Conservation (phyloP, 2,113 vertebrate species). For the Sprattus sprattus region DNA sequence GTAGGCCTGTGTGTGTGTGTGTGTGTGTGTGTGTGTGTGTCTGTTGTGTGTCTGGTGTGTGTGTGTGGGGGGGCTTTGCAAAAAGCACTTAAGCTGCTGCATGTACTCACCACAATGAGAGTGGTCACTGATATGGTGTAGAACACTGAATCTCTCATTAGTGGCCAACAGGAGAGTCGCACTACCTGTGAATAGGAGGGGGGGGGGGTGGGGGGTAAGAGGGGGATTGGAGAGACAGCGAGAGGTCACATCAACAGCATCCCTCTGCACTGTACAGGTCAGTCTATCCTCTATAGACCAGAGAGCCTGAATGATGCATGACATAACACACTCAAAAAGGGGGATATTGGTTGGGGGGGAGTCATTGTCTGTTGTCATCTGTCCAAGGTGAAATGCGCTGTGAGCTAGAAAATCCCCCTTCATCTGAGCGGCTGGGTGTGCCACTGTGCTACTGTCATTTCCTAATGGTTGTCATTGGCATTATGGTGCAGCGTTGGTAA, state of each 20-base stretch:
- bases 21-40: background rate
- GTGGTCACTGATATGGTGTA: constrained; percentile 90
- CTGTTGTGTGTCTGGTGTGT: background rate
- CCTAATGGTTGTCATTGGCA: background rate
- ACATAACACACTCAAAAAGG: background rate
- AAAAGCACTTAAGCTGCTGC: constrained; percentile 29
- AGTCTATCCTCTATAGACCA: background rate
- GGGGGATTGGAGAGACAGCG: background rate
- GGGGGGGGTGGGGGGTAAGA: background rate
- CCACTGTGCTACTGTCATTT: background rate
- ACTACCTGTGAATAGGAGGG: constrained; percentile 72
- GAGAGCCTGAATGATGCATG: background rate
- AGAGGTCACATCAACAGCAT: background rate
- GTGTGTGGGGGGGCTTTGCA: background rate
- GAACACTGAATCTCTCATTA: constrained; percentile 89
- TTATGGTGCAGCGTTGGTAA: background rate
- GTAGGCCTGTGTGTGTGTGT: background rate
- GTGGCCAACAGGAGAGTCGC: constrained; percentile 85
- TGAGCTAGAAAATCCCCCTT: background rate
- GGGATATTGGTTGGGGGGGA: background rate
- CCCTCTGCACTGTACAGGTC: background rate
- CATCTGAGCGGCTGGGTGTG: background rate
- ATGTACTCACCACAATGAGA: constrained; percentile 88
- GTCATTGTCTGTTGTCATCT: background rate
- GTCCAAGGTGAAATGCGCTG: background rate